Conservation (phyloP, 2,113 vertebrate genomes). For the Orthonyx spaldingii region DNA sequence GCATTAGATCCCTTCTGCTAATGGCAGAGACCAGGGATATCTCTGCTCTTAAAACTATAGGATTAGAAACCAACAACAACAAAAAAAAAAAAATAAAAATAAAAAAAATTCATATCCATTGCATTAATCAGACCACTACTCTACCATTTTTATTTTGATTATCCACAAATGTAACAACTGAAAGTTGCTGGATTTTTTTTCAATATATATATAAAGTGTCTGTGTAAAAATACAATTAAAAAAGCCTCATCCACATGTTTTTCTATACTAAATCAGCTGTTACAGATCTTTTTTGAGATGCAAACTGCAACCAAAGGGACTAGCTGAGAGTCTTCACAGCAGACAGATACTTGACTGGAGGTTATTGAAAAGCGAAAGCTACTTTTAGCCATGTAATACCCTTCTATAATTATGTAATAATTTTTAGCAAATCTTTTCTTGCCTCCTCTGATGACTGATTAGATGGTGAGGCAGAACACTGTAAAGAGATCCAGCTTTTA, state of each 20-base stretch:
- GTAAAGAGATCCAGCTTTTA: background rate
- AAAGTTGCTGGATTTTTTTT: background rate
- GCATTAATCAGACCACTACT: background rate
- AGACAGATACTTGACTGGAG: background rate
- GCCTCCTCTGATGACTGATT: constrained; percentile 3
- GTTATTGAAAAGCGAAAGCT: background rate
- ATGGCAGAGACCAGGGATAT: background rate
- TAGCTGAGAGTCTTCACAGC: background rate
- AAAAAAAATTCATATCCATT: background rate
- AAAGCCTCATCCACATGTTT: background rate
- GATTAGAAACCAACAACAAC: background rate
- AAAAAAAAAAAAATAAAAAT: background rate
- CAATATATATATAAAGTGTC: background rate
- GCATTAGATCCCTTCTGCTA: background rate
- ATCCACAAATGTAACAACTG: background rate
- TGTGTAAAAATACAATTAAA: background rate
- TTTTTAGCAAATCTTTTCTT: background rate
- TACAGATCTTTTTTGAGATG: background rate
- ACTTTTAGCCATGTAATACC: background rate
- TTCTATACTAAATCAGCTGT: background rate
- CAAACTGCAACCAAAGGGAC: background rate
- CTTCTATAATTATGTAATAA: constrained; percentile 21
- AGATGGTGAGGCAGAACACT: background rate
- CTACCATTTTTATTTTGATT: background rate
- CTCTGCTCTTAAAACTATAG: background rate